Evolutionary conservation across 2,113 vertebrate species (phyloP).

Genomic region (Tympanuchus pallidicinctus): DNA sequence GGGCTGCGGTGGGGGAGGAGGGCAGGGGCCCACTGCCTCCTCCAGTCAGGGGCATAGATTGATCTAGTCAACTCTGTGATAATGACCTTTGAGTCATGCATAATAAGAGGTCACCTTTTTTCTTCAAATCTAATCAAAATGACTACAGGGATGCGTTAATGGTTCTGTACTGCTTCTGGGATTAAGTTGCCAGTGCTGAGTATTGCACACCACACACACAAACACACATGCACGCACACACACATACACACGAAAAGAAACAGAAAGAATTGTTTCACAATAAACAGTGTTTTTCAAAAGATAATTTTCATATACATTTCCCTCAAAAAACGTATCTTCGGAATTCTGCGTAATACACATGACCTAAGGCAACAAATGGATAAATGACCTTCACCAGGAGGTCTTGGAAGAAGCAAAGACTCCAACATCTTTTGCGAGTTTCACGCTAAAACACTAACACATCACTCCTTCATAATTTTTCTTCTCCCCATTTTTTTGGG

Average conservation of each 20-base stretch:
- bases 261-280: neutral
- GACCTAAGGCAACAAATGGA: neutral
- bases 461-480: neutral
- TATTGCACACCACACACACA: neutral
- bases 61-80: too few species aligned
- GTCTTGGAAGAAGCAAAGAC: neutral
- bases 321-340: neutral
- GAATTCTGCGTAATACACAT: neutral
- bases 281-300: neutral
- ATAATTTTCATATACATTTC: neutral
- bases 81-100: too few species aligned
- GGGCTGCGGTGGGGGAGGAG: too few species aligned
- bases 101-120: too few species aligned
- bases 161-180: neutral
- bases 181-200: conserved; percentile 24
- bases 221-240: neutral
- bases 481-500: neutral
- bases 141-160: neutral
- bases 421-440: neutral
- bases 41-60: too few species aligned
- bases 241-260: neutral
- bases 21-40: too few species aligned
- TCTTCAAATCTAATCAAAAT: conserved; percentile 22
- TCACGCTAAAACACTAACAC: neutral
- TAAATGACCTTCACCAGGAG: neutral